Evolutionary conservation across 2,113 vertebrate species (phyloP).

Genomic region (Labeo catla): DNA sequence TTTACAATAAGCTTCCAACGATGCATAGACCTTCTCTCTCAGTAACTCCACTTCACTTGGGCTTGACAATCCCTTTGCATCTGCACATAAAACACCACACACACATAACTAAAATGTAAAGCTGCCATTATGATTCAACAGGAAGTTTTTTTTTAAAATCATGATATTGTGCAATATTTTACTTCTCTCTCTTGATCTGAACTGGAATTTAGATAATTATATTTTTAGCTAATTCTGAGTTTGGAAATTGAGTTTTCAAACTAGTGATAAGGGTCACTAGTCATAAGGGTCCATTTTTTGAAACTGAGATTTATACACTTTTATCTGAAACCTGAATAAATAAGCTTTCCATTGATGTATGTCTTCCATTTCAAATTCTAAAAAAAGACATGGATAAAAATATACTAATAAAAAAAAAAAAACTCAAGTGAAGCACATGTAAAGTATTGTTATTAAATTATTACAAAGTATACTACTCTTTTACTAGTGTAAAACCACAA

Average conservation of each 20-base stretch:
- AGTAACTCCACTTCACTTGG: slow-evolving; percentile 89
- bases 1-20: slow-evolving; percentile 91
- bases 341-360: too few species aligned
- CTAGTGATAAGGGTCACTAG: too few species aligned
- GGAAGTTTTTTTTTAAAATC: neutral
- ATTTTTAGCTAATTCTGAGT: neutral
- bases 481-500: too few species aligned
- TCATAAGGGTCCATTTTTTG: too few species aligned
- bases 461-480: too few species aligned
- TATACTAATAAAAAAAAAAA: too few species aligned
- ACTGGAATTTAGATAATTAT: neutral
- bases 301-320: too few species aligned
- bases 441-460: too few species aligned
- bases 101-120: neutral
- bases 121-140: neutral
- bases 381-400: too few species aligned
- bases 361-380: too few species aligned
- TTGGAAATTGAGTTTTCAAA: neutral
- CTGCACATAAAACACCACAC: slow-evolving; percentile 58
- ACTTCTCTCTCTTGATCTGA: neutral
- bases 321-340: too few species aligned
- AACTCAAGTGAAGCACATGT: too few species aligned
- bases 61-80: slow-evolving; percentile 89
- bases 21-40: slow-evolving; percentile 89
- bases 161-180: neutral